A percentile compares a stretch with the other conserved stretches of the same genome.
Conservation (phyloP, 2,797 vertebrate genomes). For the Jordanella pulchra region DNA sequence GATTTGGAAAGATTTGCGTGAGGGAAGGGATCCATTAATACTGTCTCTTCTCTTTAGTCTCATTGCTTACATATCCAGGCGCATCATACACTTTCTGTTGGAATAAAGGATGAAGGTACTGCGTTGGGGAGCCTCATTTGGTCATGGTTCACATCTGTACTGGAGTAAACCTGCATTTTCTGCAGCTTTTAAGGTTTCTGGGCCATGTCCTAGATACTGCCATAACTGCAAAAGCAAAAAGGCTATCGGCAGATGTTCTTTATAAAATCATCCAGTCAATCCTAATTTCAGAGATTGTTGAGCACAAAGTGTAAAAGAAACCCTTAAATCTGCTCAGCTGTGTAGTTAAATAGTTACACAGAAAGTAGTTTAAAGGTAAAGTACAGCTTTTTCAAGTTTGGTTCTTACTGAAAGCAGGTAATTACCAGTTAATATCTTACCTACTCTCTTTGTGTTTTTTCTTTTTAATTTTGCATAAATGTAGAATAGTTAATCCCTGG, state of each 20-base stretch:
- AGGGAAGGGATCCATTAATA: conserved; percentile 25
- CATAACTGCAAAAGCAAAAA: conserved; percentile 6
- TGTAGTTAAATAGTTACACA: background rate
- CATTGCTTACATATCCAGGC: conserved; percentile 7
- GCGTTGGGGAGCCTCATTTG: background rate
- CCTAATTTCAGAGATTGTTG: background rate
- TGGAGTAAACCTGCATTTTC: background rate
- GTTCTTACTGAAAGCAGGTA: background rate
- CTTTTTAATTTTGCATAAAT: background rate
- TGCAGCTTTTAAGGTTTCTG: conserved; percentile 13
- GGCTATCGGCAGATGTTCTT: background rate
- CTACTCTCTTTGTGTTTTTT: too few species aligned
- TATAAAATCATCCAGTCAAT: background rate
- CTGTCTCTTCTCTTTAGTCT: conserved; percentile 15
- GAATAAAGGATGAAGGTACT: conserved; percentile 16
- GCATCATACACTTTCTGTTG: conserved; percentile 13
- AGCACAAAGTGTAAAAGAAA: background rate
- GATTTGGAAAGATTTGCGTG: conserved; percentile 22
- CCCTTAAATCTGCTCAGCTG: background rate
- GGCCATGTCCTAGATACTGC: background rate
- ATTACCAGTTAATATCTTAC: background rate
- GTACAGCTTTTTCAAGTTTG: background rate
- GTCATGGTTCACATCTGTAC: background rate
- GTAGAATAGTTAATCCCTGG: background rate
- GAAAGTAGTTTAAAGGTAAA: background rate